Evolutionary conservation across 2,888 invertebrate species (phyloP).

Genomic region (Eumacrocentrus americanus): DNA sequence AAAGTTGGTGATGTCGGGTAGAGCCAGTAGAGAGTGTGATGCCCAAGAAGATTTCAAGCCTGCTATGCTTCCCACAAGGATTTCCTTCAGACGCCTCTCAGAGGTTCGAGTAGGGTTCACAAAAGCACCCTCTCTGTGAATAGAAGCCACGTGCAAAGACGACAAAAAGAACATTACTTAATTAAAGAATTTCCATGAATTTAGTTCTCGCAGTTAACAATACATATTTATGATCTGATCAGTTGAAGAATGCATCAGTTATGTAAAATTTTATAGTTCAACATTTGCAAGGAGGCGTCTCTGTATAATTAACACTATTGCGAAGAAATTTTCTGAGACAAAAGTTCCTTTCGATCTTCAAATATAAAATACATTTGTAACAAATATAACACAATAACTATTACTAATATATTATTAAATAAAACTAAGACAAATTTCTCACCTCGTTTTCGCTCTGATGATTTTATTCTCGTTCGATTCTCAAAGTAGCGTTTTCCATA

Average conservation of each 20-base stretch:
- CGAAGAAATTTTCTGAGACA: too few species aligned
- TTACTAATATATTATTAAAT: too few species aligned
- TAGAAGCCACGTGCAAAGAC: not conserved
- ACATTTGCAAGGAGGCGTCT: too few species aligned
- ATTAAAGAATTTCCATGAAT: slow-evolving; percentile 62
- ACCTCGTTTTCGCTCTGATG: too few species aligned
- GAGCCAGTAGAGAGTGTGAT: slow-evolving; percentile 13
- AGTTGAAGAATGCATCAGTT: not conserved
- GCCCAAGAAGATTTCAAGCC: slow-evolving; percentile 52
- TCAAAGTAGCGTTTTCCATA: too few species aligned
- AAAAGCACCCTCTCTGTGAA: slow-evolving; percentile 10
- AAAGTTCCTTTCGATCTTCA: not conserved
- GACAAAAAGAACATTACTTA: slow-evolving; percentile 58
- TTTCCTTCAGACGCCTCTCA: slow-evolving; percentile 45
- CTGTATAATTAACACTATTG: too few species aligned
- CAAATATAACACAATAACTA: too few species aligned
- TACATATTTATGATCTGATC: slow-evolving; percentile 61
- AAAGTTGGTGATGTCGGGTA: slow-evolving; percentile 6
- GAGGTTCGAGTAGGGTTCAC: slow-evolving; percentile 13
- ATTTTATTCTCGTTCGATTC: too few species aligned
- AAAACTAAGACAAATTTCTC: too few species aligned
- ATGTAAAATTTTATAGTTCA: too few species aligned
- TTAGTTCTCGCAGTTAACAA: slow-evolving; percentile 48
- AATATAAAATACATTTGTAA: not conserved
- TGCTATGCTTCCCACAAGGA: slow-evolving; percentile 57